These are phyloP conservation scores for Drosophila willistoni DNA, from an alignment of 1,140 invertebrate genomes.

Conservation along the genomic window DNA sequence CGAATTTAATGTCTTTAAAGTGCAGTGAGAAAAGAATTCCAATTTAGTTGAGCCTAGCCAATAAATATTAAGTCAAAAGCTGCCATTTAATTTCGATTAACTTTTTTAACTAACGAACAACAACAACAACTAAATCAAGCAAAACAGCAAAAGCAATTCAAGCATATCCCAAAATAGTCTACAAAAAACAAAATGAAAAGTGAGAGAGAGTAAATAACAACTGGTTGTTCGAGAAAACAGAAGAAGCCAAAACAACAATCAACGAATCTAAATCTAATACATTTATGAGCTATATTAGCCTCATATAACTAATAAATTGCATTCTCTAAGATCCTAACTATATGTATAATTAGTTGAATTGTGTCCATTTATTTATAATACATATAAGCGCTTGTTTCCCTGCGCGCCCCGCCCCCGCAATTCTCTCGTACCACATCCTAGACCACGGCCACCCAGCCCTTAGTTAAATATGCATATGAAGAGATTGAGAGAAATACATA, in stretches of 20 bases:
- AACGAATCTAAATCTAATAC: constrained; percentile 65
- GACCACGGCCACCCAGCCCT: constrained; percentile 20
- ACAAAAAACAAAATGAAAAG: constrained; percentile 13
- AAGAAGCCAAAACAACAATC: constrained; percentile 77
- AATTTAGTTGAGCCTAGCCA: constrained; percentile 51
- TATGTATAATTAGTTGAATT: constrained; percentile 65
- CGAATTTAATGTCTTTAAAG: constrained; percentile 39
- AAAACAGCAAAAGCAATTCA: constrained; percentile 67
- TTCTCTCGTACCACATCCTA: background rate
- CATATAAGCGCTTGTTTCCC: constrained; percentile 38
- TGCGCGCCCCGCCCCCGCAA: too few species aligned
- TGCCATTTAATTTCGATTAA: constrained; percentile 58
- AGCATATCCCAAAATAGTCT: constrained; percentile 80
- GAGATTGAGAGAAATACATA: constrained; percentile 22
- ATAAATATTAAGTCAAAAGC: constrained; percentile 30
- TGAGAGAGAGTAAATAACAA: constrained; percentile 28
- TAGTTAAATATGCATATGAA: constrained; percentile 56
- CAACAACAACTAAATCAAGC: constrained; percentile 32
- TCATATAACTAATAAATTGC: constrained; percentile 54
- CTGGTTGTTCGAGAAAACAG: constrained; percentile 57
- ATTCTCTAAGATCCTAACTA: constrained; percentile 20
- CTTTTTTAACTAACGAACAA: constrained; percentile 47
- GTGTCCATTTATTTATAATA: constrained; percentile 55
- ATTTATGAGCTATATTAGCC: constrained; percentile 76
- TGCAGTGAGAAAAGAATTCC: constrained; percentile 20